phyloP scores from a whole-genome alignment of 2,797 vertebrate species.

The Ataeniobius toweri region DNA sequence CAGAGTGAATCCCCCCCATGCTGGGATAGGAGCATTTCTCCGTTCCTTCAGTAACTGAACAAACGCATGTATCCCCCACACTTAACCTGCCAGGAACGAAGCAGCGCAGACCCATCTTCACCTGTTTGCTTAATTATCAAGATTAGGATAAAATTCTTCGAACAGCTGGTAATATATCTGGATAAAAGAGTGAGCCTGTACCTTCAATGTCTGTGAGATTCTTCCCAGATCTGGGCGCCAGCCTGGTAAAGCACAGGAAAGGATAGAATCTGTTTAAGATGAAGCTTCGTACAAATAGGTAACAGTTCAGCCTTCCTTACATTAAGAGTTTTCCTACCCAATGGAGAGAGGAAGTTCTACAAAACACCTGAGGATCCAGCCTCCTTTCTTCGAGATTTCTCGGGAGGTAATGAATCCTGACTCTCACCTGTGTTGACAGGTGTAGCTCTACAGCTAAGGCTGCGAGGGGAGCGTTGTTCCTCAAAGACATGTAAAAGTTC shows the following conservation, averaged over 20 bases:
- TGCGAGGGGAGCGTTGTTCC: too few species aligned
- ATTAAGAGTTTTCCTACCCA: neutral
- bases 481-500: too few species aligned
- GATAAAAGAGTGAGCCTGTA: neutral
- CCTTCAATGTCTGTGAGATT: neutral
- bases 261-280: neutral
- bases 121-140: neutral
- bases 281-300: neutral
- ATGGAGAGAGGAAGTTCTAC: neutral
- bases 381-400: neutral
- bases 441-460: too few species aligned
- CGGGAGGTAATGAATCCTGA: neutral
- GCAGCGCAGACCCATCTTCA: neutral
- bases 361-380: neutral
- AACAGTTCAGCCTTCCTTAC: neutral
- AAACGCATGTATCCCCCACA: neutral
- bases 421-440: too few species aligned
- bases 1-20: too few species aligned
- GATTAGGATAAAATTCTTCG: neutral
- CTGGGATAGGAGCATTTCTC: neutral
- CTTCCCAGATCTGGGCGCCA: neutral
- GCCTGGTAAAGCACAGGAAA: neutral
- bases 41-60: neutral
- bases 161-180: neutral
- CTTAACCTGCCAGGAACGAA: neutral